These are phyloP conservation scores for Drosophila saltans DNA, from an alignment of 1,140 invertebrate species.

Conservation along the genomic window DNA sequence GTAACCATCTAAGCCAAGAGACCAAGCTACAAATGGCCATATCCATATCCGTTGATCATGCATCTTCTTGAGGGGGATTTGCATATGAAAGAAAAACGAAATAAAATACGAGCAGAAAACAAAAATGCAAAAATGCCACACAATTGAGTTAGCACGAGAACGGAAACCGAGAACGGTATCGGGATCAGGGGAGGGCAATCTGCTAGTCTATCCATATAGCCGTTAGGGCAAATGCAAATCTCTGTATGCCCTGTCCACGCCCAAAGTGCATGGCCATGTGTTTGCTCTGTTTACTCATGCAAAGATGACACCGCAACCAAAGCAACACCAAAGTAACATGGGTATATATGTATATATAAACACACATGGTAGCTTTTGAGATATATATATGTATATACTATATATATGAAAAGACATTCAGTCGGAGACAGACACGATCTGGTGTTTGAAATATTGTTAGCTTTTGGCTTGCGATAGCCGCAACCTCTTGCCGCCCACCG, in stretches of 20 bases:
- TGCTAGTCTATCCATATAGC: conserved; percentile 1
- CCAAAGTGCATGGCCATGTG: conserved; percentile 17
- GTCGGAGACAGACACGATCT: conserved; percentile 46
- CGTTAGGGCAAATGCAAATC: conserved; percentile 48
- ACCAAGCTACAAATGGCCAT: conserved; percentile 35
- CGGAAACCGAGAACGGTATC: no score
- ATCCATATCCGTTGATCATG: conserved; percentile 52
- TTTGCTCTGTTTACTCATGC: conserved; percentile 67
- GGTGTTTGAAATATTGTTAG: conserved; percentile 78
- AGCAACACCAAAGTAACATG: conserved; percentile 21
- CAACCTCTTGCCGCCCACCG: conserved; percentile 37
- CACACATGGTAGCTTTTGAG: neutral
- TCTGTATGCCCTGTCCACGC: conserved; percentile 9
- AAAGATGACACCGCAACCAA: conserved; percentile 66
- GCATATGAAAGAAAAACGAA: conserved; percentile 41
- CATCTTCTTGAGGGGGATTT: conserved; percentile 27
- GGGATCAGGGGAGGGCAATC: neutral
- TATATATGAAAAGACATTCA: conserved; percentile 8
- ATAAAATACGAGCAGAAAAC: conserved; percentile 26
- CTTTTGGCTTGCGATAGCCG: conserved; percentile 54
- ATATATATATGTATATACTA: neutral
- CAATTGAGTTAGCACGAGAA: conserved; percentile 5
- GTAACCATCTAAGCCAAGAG: conserved; percentile 14
- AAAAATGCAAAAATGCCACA: conserved; percentile 3
- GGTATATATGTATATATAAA: conserved; percentile 13